Evolutionary conservation across 23 tunicate species (phyloP), one percentile per base, ranked within the genome.

Genomic region (Halocynthia aurantium): DNA sequence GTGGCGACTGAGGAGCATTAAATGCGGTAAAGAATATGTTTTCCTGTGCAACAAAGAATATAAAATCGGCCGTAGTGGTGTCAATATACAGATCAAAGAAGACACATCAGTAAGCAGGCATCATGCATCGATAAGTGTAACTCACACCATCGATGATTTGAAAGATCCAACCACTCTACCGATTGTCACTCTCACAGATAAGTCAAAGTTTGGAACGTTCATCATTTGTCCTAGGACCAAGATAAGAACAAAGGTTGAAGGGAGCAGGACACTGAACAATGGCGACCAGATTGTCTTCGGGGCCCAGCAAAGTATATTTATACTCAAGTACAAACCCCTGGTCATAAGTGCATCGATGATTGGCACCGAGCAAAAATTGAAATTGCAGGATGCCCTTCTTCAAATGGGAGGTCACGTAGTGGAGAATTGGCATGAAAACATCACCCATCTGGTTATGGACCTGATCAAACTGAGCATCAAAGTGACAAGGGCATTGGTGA

Each of bases 41-140:
- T 7, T 74, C 31, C 78, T 64, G 22, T 74, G 78, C 57, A 74
- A 74, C 22, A 74, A 74, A 54, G 62, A 53, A 7, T 13, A 54
- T 74, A 10, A 22, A 13, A 49, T 74, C 17, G 78, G 76, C 6
- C 49, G 64, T 63, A 85, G 73, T 83, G 84, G 58, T 73, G 81
- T 72, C 8, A 87, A 88, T 55, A 72, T 88, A 31, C 61, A 61
- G 22, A 79, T 88, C 13, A 6, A 81, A 6, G 86, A 80, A 53
- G 95, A 88, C 61, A 72, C 88, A 6, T 88, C 95, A 20, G 84
- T 88, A 7, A 88, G 95, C 60, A 76, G 95, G 80, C 73, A 82
- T 65, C 95, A 88, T 74, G 87, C 77, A 7, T 73, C 84, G 51
- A 55, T 88, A 10, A 17, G 58, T 7, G 53, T 82, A 12, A 76